Conservation (phyloP, 2,888 invertebrate species). For the Pterostichus niger region DNA sequence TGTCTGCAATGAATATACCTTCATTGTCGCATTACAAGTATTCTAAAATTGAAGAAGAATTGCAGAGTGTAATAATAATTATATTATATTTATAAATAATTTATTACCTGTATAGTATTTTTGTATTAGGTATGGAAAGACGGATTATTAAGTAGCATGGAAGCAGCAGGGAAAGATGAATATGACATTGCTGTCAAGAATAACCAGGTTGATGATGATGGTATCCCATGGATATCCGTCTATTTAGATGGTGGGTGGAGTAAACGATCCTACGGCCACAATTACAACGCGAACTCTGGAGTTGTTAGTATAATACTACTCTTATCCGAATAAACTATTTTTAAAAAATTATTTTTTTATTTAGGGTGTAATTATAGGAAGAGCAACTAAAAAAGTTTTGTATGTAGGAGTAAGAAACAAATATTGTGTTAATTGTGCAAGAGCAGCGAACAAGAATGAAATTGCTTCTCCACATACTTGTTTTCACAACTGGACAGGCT, state of each 20-base stretch:
- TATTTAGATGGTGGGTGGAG: constrained; percentile 63
- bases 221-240: constrained; percentile 56
- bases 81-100: not conserved
- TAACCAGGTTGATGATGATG: constrained; percentile 31
- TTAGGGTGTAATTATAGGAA: constrained; percentile 68
- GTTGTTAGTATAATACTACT: too few relatives aligned
- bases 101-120: too few relatives aligned
- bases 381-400: constrained; percentile 70
- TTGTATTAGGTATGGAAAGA: too few relatives aligned
- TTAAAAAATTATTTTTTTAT: constrained; percentile 3
- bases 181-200: constrained; percentile 33
- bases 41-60: not conserved
- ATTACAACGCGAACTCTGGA: constrained; percentile 51
- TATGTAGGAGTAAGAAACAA: constrained; percentile 72
- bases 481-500: constrained; percentile 72
- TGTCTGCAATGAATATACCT: constrained; percentile 22
- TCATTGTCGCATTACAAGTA: not conserved
- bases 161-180: constrained; percentile 50
- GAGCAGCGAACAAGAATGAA: too few relatives aligned
- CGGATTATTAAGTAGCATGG: not conserved
- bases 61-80: not conserved
- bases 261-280: constrained; percentile 54
- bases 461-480: too few relatives aligned
- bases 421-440: constrained; percentile 70
- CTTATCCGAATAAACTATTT: not conserved